A percentile compares a stretch with the other conserved stretches of the same genome.
phyloP scores from a whole-genome alignment of 1,140 invertebrate genomes.

The Magallana angulata region DNA sequence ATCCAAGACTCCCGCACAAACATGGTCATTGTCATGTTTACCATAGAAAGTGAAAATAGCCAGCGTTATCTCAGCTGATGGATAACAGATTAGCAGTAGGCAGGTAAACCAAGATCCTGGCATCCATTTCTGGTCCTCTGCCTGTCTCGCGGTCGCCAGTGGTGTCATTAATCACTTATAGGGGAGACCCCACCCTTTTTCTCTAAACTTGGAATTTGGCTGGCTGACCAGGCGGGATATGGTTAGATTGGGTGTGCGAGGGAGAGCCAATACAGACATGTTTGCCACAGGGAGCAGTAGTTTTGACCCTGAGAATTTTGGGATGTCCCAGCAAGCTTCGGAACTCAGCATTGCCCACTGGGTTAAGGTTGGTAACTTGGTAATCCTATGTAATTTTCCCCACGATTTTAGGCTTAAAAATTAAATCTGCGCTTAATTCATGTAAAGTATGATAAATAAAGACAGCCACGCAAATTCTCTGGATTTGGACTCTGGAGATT shows the following conservation, averaged over 20 bases:
- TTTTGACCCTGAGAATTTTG: neutral
- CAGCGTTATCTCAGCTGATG: slow-evolving; percentile 27
- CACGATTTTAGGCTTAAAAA: neutral
- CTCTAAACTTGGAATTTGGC: slow-evolving; percentile 12
- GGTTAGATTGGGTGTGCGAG: slow-evolving; percentile 24
- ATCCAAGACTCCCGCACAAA: neutral
- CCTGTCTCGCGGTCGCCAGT: slow-evolving; percentile 7
- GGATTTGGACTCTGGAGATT: neutral
- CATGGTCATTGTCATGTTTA: slow-evolving; percentile 28
- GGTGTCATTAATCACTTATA: neutral
- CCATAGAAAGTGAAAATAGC: slow-evolving; percentile 31
- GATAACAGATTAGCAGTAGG: slow-evolving; percentile 7
- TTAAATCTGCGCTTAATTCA: no score
- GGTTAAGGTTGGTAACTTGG: slow-evolving; percentile 12
- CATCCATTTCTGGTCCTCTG: neutral
- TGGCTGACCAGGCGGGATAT: slow-evolving; percentile 6
- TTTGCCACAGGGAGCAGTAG: slow-evolving; percentile 6
- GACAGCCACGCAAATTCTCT: neutral
- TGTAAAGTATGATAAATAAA: no score
- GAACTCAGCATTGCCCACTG: slow-evolving; percentile 27
- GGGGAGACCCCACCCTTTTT: slow-evolving; percentile 25
- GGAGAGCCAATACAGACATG: neutral
- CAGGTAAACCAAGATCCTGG: slow-evolving; percentile 12
- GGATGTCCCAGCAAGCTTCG: neutral
- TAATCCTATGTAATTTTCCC: neutral